These are phyloP conservation scores for Melipona beecheii DNA, from an alignment of 2,888 invertebrate genomes.

Conservation along the genomic window DNA sequence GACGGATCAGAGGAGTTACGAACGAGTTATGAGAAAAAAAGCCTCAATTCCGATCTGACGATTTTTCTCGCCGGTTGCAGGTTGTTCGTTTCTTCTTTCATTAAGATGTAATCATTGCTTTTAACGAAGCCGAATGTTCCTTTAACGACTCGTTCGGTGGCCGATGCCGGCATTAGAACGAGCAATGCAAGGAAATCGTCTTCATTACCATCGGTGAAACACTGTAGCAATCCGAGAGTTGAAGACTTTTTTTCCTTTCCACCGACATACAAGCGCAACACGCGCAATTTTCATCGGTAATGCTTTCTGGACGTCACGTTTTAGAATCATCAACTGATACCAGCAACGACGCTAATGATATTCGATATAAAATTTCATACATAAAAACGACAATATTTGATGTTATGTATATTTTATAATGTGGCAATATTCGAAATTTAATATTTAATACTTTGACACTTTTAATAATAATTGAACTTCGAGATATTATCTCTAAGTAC, in stretches of 20 bases:
- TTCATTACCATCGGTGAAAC: slow-evolving; percentile 51
- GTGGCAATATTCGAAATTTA: too few relatives aligned
- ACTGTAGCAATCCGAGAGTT: slow-evolving; percentile 38
- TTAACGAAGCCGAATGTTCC: slow-evolving; percentile 48
- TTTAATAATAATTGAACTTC: too few relatives aligned
- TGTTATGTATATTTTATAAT: too few relatives aligned
- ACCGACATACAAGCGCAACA: slow-evolving; percentile 1
- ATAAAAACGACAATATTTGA: not conserved
- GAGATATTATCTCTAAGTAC: too few relatives aligned
- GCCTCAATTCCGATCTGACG: not conserved
- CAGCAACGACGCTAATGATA: not conserved
- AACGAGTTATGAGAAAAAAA: not conserved
- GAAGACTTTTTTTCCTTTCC: slow-evolving; percentile 9
- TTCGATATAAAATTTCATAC: not conserved
- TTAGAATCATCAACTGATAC: slow-evolving; percentile 20
- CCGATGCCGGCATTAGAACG: slow-evolving; percentile 17
- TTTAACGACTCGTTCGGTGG: slow-evolving; percentile 21
- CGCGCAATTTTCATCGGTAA: slow-evolving; percentile 53
- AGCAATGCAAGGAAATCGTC: slow-evolving; percentile 44
- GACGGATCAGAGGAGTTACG: not conserved
- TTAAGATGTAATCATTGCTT: slow-evolving; percentile 44
- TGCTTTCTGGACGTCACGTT: slow-evolving; percentile 40
- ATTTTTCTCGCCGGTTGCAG: not conserved
- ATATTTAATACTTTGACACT: too few relatives aligned
- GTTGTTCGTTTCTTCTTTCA: slow-evolving; percentile 40